phyloP scores from a whole-genome alignment of 2,113 vertebrate species.

The Campylomormyrus numenius region DNA sequence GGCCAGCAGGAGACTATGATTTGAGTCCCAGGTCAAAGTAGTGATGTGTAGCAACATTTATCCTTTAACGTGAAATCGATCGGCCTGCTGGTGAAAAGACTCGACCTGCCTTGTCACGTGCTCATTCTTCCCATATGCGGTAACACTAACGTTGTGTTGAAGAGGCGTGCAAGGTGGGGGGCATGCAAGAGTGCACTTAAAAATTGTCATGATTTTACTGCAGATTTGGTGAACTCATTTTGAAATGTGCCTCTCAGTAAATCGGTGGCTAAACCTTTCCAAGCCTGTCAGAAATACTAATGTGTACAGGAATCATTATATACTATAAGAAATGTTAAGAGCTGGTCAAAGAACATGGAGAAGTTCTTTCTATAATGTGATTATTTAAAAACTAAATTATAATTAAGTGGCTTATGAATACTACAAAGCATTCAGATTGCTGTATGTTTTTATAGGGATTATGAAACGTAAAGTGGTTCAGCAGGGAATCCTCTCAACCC shows the following conservation, averaged over 20 bases:
- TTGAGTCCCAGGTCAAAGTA: conserved; percentile 73
- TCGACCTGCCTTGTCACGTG: conserved; percentile 59
- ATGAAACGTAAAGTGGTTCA: background rate
- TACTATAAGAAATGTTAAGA: background rate
- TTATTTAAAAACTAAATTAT: background rate
- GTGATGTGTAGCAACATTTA: conserved; percentile 50
- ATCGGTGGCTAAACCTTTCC: background rate
- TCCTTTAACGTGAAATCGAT: conserved; percentile 93
- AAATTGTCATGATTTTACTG: background rate
- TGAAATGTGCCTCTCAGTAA: background rate
- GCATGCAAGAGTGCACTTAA: background rate
- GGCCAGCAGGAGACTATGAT: conserved; percentile 77
- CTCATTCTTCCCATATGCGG: background rate
- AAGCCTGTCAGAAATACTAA: background rate
- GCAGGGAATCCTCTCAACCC: background rate
- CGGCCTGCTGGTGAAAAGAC: conserved; percentile 63
- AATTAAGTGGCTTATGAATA: background rate
- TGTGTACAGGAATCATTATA: background rate
- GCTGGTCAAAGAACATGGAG: background rate
- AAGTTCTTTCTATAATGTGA: background rate
- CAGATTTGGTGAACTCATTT: background rate
- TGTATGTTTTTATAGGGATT: background rate
- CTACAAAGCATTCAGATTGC: background rate
- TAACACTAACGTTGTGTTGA: background rate
- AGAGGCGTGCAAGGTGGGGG: background rate